Conservation (phyloP, 2,888 invertebrate genomes). For the Diaprepes abbreviatus region DNA sequence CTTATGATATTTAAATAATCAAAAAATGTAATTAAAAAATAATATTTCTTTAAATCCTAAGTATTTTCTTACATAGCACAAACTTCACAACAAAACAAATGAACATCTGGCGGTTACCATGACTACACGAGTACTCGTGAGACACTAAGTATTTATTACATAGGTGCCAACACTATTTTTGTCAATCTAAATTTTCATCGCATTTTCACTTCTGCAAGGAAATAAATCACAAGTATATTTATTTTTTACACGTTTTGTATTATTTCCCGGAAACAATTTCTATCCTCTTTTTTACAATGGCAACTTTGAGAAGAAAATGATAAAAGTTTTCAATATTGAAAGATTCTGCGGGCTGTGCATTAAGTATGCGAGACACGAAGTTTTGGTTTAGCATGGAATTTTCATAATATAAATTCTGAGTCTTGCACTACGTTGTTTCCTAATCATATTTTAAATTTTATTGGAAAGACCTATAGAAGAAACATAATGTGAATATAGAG, state of each 20-base stretch:
- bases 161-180: too few relatives aligned
- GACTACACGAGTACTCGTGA: too few relatives aligned
- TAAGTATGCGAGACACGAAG: constrained; percentile 30
- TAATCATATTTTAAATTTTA: constrained; percentile 29
- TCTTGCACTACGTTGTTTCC: constrained; percentile 22
- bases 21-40: too few relatives aligned
- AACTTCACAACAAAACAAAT: too few relatives aligned
- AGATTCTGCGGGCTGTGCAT: constrained; percentile 18
- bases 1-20: too few relatives aligned
- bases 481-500: constrained; percentile 8
- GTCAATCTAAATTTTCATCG: too few relatives aligned
- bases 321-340: constrained; percentile 36
- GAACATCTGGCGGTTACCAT: too few relatives aligned
- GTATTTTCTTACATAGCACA: too few relatives aligned
- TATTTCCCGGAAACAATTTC: constrained; percentile 1
- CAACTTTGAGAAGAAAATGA: constrained; percentile 23
- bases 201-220: too few relatives aligned
- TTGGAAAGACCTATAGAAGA: constrained; percentile 6
- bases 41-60: too few relatives aligned
- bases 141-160: too few relatives aligned
- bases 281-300: constrained; percentile 8
- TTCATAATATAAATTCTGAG: constrained; percentile 32
- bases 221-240: neutral
- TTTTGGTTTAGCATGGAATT: constrained; percentile 34
- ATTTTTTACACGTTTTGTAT: neutral